Percentiles rank a stretch among this genome's conserved stretches.
Conservation (phyloP, 2,113 vertebrate genomes). For the Gallinago media region DNA sequence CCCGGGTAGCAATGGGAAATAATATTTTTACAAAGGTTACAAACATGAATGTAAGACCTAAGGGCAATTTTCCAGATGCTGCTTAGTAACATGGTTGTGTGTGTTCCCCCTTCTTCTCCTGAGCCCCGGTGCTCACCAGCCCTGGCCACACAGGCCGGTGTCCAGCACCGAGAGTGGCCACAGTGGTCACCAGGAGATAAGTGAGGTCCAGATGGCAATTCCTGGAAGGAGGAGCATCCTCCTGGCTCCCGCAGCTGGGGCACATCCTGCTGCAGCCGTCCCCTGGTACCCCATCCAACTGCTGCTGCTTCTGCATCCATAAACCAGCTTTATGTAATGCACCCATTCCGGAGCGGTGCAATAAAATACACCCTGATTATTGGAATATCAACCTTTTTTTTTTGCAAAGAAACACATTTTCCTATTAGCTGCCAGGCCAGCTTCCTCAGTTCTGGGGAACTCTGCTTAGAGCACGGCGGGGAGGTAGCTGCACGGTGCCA, state of each 20-base stretch:
- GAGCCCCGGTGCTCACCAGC: neutral
- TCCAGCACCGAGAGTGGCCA: rapidly evolving
- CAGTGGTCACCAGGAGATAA: neutral
- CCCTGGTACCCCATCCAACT: neutral
- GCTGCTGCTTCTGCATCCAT: neutral
- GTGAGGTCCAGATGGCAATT: neutral
- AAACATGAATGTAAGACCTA: conserved; percentile 41
- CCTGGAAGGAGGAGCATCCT: rapidly evolving
- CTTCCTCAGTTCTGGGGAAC: neutral
- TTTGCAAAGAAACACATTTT: neutral
- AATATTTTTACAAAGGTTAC: conserved; percentile 65
- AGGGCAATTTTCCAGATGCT: conserved; percentile 28
- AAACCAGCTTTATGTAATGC: neutral
- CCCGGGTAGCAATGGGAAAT: conserved; percentile 25
- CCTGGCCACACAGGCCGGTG: rapidly evolving
- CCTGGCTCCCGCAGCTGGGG: neutral
- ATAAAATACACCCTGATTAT: neutral
- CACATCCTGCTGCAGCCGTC: neutral
- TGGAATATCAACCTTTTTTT: neutral
- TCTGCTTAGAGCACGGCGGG: neutral
- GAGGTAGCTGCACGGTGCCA: neutral
- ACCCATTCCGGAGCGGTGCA: neutral
- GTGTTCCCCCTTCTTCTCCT: neutral
- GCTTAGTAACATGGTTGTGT: neutral
- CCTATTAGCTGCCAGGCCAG: neutral